phyloP scores from a whole-genome alignment of 2,113 vertebrate species.

The Cochlearius cochlearius region DNA sequence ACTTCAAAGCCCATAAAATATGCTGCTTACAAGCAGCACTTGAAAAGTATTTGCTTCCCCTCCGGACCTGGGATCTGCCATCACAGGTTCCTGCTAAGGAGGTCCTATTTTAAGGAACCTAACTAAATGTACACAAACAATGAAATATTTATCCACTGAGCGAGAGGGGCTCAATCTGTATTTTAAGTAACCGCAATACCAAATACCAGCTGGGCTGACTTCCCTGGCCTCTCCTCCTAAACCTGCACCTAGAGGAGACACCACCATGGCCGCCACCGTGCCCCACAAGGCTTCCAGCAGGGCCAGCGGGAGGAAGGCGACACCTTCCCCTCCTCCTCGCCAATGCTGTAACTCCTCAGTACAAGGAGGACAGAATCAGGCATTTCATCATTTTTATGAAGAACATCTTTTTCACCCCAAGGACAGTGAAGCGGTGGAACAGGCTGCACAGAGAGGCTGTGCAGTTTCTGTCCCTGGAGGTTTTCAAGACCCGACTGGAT shows the following conservation, averaged over 20 bases:
- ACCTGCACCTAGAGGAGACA: neutral
- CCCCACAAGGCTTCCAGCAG: neutral
- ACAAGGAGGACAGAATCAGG: neutral
- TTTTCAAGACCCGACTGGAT: neutral
- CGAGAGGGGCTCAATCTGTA: neutral
- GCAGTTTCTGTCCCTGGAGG: neutral
- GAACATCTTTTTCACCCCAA: neutral
- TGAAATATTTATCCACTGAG: neutral
- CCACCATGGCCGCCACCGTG: neutral
- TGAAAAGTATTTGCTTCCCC: neutral
- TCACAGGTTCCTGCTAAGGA: neutral
- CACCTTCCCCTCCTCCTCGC: neutral
- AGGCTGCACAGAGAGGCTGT: neutral
- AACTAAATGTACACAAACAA: neutral
- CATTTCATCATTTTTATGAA: neutral
- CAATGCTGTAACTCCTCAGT: neutral
- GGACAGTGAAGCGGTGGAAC: neutral
- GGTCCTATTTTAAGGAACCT: neutral
- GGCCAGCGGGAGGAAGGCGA: fast-evolving
- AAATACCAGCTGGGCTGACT: neutral
- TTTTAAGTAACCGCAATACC: neutral
- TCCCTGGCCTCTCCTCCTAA: neutral
- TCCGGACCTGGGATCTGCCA: neutral
- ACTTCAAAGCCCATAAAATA: constrained; percentile 21
- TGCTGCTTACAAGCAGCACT: neutral